Evolutionary conservation across 2,113 vertebrate species (phyloP).

Genomic region (Capreolus pygargus): DNA sequence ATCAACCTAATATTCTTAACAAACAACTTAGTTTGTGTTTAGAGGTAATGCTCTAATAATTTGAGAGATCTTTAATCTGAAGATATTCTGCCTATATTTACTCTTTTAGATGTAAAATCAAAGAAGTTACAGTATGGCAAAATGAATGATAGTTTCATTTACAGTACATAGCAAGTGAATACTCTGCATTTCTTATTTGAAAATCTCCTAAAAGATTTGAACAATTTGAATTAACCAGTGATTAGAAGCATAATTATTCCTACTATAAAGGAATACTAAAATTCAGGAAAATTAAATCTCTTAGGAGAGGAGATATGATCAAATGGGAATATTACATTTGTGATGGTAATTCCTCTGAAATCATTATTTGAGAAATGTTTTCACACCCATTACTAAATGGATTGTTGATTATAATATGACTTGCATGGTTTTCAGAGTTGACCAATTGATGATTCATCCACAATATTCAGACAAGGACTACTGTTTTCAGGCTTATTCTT

Average conservation of each 20-base stretch:
- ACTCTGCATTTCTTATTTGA: not conserved
- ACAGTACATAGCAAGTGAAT: not conserved
- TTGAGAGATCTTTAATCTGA: not conserved
- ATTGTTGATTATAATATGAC: slow-evolving; percentile 4
- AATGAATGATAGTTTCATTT: not conserved
- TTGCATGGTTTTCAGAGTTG: not conserved
- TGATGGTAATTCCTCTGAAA: slow-evolving; percentile 24
- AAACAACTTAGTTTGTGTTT: not conserved
- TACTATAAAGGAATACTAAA: not conserved
- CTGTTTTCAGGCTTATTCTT: not conserved
- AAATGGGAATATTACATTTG: not conserved
- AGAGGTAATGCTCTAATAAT: not conserved
- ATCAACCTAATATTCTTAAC: not conserved
- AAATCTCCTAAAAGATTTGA: not conserved
- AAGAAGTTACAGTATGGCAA: not conserved
- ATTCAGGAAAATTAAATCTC: slow-evolving; percentile 2
- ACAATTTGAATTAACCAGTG: slow-evolving; percentile 7
- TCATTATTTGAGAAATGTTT: not conserved
- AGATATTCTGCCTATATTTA: not conserved
- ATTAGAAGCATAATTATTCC: not conserved
- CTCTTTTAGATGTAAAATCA: not conserved
- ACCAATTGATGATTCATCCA: not conserved
- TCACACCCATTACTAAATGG: not conserved
- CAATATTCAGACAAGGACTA: not conserved
- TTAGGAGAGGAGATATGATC: not conserved